Evolutionary conservation across 2,113 vertebrate genomes (phyloP), one percentile per base, ranked within the genome.

Genomic region (Scytalopus superciliaris): DNA sequence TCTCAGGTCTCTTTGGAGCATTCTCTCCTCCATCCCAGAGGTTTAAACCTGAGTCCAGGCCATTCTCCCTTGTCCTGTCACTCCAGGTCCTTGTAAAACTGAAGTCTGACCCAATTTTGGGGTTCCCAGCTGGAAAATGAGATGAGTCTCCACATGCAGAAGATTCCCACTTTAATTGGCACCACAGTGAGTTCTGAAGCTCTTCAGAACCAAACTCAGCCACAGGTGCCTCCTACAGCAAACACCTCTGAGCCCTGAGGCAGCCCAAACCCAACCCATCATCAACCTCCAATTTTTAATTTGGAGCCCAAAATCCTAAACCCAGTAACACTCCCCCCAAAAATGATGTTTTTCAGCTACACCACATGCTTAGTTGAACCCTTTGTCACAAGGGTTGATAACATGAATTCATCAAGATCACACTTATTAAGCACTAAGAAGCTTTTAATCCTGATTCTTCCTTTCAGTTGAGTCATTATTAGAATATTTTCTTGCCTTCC

Each of bases 391-490:
- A 14, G 37, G 77, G 24, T 8, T 45, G 47, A 57, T 15, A 37
- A 8, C 56, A 40, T 2, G 31, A 73, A 39, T 66, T 55, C 25
- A 93, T 37, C 63, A 37, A 37, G 81, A 87, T 44, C 74, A 24
- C 72, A 28, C 62, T 68, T 68, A 72, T 27, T 57, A 79, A 72
- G 69, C 66, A 57, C 30, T 53, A 42, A 91, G 69, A 62, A 90
- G 75, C 28, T 91, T 92, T 93, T 63, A n/a, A 94, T 88, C 92
- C 30, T 11, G 39, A 68, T 91, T 93, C 90, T 59, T 90, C 56
- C 57, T 75, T 92, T 56, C 74, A 77, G 66, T 62, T 95, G 93
- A 96, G 95, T 91, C 93, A 94, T 77, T 83, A 92, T 81, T 53
- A 1, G 64, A 52, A 67, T 74, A 63, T 87, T 75, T 94, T 25